Evolutionary conservation across 2,888 invertebrate species (phyloP), one percentile per base, ranked within the genome.

Genomic region (Coremacera marginata): DNA sequence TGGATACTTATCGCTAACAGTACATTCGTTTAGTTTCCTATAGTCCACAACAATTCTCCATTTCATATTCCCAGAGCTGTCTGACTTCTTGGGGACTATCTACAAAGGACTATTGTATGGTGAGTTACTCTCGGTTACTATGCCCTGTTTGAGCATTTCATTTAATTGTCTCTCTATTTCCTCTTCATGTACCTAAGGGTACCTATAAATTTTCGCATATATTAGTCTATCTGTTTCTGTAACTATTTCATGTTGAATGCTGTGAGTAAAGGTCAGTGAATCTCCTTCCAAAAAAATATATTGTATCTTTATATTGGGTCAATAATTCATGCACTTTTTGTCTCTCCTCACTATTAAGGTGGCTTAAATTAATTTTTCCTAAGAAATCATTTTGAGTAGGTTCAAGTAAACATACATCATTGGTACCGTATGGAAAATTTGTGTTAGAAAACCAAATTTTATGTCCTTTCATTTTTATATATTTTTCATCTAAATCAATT

Each of bases 51-150:
- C 62, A 9, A 76, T 34, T 19, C 75, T 11, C 75, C 70, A 70
- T 44, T 62, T 68, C 34, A 70, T 14, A 8, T 22, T 70, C 11
- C 51, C 70, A 25, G 62, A 60, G 31, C 57, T 60, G 14, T 76
- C 75, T 2, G 27, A 22, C 44, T 76, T 76, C 31, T 76, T 76
- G 7, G 75, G 75, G 4, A 76, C 75, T 60, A 75, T 68, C 68
- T 37, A 75, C 7, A 75, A 2, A 14, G 75, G 75, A 19, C 51
- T 34, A 4, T 31, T 31, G 31, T 31, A 31, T 31, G 31, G 31
- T 31, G 31, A 31, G 31, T 31, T 31, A 31, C 31, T 31, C 31
- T 31, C 31, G 3, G 31, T 31, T 31, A 31, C 31, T 31, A 31
- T 31, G 31, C 31, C 31, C 31, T 31, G 31, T 31, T 31, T 31